Conservation (phyloP, 1,140 invertebrate species). For the Melitaea cinxia region DNA sequence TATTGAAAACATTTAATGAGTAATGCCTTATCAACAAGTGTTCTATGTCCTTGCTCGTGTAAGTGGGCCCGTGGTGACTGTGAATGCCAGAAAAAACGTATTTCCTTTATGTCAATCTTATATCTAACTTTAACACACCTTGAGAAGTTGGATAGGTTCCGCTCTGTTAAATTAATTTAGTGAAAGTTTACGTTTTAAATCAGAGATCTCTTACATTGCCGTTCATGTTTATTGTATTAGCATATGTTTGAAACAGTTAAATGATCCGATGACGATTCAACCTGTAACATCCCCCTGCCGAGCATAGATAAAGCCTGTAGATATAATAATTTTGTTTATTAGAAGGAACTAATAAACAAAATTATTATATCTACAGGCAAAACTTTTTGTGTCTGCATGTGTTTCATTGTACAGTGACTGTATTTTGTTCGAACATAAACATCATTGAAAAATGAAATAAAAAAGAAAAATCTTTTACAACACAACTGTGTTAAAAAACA, state of each 20-base stretch:
- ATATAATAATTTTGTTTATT: too few species aligned
- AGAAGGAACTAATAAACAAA: too few species aligned
- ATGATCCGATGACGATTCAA: too few species aligned
- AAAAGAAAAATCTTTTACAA: too few species aligned
- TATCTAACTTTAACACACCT: background rate
- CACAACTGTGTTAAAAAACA: too few species aligned
- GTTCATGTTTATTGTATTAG: background rate
- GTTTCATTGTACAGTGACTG: too few species aligned
- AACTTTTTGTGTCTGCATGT: too few species aligned
- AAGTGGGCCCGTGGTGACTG: background rate
- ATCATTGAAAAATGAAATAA: too few species aligned
- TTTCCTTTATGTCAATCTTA: background rate
- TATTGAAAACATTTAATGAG: background rate
- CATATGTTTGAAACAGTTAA: background rate
- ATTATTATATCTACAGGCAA: too few species aligned
- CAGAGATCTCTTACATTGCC: background rate
- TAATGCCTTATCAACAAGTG: background rate
- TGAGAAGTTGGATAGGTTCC: background rate
- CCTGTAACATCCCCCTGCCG: too few species aligned
- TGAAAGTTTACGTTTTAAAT: background rate
- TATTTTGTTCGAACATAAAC: too few species aligned
- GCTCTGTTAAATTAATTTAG: background rate
- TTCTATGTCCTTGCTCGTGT: background rate
- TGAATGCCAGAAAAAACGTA: background rate
- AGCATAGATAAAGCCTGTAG: too few species aligned